phyloP scores from a whole-genome alignment of 2,888 invertebrate genomes.

The Capitulum mitella region DNA sequence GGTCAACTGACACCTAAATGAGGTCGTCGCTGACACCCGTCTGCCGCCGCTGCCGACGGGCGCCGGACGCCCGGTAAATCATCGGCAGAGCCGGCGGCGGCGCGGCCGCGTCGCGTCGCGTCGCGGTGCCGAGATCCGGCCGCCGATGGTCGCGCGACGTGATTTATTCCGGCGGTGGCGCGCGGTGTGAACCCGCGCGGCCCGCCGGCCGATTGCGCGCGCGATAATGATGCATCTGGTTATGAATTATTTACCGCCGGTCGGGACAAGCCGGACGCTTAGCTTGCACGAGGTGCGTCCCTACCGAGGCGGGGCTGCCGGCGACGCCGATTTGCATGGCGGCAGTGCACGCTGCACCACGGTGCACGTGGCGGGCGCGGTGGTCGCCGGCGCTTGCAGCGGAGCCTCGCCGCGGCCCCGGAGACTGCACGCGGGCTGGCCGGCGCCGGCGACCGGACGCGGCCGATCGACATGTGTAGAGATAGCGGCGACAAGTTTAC shows the following conservation, averaged over 20 bases:
- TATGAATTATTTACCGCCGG: slow-evolving; percentile 12
- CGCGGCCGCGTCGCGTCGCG: neutral
- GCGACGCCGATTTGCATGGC: neutral
- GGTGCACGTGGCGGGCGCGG: neutral
- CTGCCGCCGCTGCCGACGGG: neutral
- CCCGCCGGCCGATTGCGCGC: neutral
- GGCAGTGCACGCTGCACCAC: neutral
- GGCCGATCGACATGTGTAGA: no score
- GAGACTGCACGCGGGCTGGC: no score
- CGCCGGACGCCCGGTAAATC: neutral
- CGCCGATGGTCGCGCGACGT: neutral
- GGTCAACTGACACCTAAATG: slow-evolving; percentile 14
- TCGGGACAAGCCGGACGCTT: neutral
- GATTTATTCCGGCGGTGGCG: neutral
- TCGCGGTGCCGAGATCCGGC: neutral
- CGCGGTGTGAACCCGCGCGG: neutral
- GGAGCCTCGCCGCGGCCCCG: no score
- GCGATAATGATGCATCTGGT: slow-evolving; percentile 13
- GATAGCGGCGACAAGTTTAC: neutral
- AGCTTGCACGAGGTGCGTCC: neutral
- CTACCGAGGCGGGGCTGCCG: neutral
- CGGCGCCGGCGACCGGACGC: no score
- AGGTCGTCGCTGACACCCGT: neutral
- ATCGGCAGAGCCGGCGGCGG: neutral
- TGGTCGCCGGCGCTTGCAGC: no score